phyloP scores from a whole-genome alignment of 2,113 vertebrate species.

The Rhagologus leucostigma region DNA sequence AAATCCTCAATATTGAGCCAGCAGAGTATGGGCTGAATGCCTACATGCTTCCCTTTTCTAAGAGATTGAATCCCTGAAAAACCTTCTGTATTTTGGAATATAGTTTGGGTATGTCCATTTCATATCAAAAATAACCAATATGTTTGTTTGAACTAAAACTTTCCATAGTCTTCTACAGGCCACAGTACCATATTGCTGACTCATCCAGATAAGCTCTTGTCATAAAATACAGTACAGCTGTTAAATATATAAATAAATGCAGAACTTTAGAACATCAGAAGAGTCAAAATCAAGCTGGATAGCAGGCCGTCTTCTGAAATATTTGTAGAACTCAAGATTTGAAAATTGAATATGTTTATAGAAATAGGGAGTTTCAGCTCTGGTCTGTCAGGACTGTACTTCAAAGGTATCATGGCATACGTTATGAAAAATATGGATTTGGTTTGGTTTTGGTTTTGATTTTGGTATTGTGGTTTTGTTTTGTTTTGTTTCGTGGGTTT shows the following conservation, averaged over 20 bases:
- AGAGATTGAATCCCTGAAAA: neutral
- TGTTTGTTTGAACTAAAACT: neutral
- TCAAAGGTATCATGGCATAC: neutral
- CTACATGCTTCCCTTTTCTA: neutral
- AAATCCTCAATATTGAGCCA: neutral
- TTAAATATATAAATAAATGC: neutral
- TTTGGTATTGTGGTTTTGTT: neutral
- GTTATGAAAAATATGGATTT: neutral
- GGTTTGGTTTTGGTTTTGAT: neutral
- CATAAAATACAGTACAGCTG: neutral
- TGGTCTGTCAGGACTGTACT: neutral
- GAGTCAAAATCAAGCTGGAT: neutral
- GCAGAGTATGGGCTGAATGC: neutral
- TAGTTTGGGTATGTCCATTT: neutral
- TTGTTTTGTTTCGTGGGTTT: neutral
- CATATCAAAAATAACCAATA: neutral
- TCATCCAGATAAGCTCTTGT: neutral
- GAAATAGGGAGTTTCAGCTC: neutral
- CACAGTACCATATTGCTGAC: neutral
- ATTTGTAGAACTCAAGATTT: neutral
- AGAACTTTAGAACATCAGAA: neutral
- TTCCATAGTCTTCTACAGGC: neutral
- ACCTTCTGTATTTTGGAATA: neutral
- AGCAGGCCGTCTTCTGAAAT: neutral
- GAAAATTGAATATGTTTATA: neutral